Percentiles rank a stretch among this genome's conserved stretches.
phyloP scores from a whole-genome alignment of 2,888 invertebrate genomes.

The Therioaphis trifolii region DNA sequence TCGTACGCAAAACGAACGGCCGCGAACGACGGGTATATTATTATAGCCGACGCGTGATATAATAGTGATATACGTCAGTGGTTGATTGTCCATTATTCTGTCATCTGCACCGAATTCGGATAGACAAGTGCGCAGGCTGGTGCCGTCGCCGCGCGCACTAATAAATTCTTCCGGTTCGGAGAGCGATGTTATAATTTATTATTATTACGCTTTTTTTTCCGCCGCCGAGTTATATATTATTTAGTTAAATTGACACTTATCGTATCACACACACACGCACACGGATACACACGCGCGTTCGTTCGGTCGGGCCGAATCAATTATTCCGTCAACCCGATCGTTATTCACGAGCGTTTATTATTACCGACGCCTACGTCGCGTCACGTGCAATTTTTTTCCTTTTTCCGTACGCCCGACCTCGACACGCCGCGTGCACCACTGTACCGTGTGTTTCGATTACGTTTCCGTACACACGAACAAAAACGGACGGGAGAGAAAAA shows the following conservation, averaged over 20 bases:
- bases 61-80: conserved; percentile 7
- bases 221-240: conserved; percentile 11
- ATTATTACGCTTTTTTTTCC: not conserved
- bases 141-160: not conserved
- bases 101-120: conserved; percentile 45
- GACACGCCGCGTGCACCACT: too few relatives aligned
- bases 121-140: not conserved
- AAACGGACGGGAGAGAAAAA: not conserved
- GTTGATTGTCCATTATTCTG: conserved; percentile 53
- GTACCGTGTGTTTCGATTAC: not conserved
- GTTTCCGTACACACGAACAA: not conserved
- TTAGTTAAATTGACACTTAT: not conserved
- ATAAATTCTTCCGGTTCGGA: conserved; percentile 50
- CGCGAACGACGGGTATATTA: not conserved
- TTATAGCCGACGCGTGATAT: not conserved
- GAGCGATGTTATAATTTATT: not conserved
- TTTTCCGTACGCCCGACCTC: not conserved
- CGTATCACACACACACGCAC: not conserved
- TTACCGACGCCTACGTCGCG: too few relatives aligned
- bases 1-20: not conserved
- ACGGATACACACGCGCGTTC: too few relatives aligned
- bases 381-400: not conserved
- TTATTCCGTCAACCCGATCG: conserved; percentile 35
- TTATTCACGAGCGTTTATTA: too few relatives aligned
- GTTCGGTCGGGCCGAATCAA: not conserved